Percentiles rank a stretch among this genome's conserved stretches.
These are phyloP conservation scores for Cyphomyrmex costatus DNA, from an alignment of 1,140 invertebrate genomes.

Conservation along the genomic window DNA sequence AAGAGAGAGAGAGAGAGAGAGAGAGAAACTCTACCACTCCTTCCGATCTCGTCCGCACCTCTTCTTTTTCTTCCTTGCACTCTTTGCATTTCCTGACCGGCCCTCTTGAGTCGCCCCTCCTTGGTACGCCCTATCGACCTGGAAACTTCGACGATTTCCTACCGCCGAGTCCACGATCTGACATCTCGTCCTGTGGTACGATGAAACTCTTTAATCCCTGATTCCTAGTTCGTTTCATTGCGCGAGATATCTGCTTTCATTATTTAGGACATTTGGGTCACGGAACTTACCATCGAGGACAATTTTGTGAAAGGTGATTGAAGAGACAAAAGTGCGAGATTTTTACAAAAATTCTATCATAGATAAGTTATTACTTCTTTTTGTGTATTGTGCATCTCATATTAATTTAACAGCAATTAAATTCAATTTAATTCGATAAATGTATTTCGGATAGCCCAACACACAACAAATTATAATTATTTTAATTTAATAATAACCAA, in stretches of 20 bases:
- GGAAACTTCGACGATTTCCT: constrained; percentile 63
- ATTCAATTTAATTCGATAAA: constrained; percentile 5
- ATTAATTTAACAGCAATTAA: neutral
- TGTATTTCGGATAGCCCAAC: neutral
- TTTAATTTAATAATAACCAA: constrained; percentile 36
- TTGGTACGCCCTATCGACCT: constrained; percentile 64
- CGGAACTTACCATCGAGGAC: neutral
- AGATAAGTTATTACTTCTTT: neutral
- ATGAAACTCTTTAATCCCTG: constrained; percentile 63
- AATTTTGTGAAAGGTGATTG: neutral
- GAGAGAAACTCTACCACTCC: constrained; percentile 20
- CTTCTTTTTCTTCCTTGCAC: neutral
- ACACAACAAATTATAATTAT: constrained; percentile 28
- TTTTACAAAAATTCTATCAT: neutral
- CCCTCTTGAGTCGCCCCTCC: constrained; percentile 43
- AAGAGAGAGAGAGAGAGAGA: too few species aligned
- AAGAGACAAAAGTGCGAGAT: neutral
- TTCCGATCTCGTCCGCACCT: neutral
- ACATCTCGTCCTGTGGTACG: constrained; percentile 35
- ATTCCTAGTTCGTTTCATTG: constrained; percentile 6
- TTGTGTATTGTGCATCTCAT: neutral
- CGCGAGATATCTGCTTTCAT: constrained; percentile 31
- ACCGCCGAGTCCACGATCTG: constrained; percentile 43
- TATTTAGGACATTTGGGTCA: constrained; percentile 42
- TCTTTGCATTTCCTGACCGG: constrained; percentile 58